phyloP scores from a whole-genome alignment of 2,888 invertebrate species.

The Drosophila borborema region DNA sequence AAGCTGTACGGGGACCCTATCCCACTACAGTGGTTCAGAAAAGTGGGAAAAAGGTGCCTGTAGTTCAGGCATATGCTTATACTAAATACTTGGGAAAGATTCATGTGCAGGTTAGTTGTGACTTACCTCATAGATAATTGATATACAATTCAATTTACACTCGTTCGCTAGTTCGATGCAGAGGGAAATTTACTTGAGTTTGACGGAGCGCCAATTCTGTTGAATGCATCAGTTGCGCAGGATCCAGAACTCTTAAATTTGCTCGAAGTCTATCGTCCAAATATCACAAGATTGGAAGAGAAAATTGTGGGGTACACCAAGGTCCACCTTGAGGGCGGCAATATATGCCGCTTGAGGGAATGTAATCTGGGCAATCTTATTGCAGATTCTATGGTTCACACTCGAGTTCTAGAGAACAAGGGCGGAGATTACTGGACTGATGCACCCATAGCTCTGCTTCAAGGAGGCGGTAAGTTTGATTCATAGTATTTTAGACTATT shows the following conservation, averaged over 20 bases:
- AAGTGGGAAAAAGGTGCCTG: constrained; percentile 90
- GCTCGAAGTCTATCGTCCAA: constrained; percentile 87
- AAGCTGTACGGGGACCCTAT: constrained; percentile 88
- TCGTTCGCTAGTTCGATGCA: constrained; percentile 87
- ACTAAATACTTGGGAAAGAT: constrained; percentile 96
- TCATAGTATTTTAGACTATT: too few species aligned
- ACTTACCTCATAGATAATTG: background rate
- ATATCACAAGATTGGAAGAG: constrained; percentile 86
- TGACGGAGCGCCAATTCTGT: constrained; percentile 91
- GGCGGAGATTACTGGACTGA: constrained; percentile 89
- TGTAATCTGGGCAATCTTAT: constrained; percentile 95
- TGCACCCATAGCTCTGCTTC: constrained; percentile 90
- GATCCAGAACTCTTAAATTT: constrained; percentile 88
- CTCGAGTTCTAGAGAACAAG: constrained; percentile 84
- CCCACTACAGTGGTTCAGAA: constrained; percentile 90
- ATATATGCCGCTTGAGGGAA: constrained; percentile 89
- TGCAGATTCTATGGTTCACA: constrained; percentile 90
- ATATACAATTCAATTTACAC: background rate
- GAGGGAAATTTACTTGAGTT: constrained; percentile 89
- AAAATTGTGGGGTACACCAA: constrained; percentile 89
- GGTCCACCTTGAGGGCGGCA: constrained; percentile 89
- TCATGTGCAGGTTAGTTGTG: constrained; percentile 85
- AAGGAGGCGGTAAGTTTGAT: constrained; percentile 88
- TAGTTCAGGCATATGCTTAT: constrained; percentile 95
- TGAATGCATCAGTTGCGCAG: constrained; percentile 89